Evolutionary conservation across 2,888 invertebrate genomes (phyloP), one percentile per base, ranked within the genome.

Genomic region (Drosophila kanekoi): DNA sequence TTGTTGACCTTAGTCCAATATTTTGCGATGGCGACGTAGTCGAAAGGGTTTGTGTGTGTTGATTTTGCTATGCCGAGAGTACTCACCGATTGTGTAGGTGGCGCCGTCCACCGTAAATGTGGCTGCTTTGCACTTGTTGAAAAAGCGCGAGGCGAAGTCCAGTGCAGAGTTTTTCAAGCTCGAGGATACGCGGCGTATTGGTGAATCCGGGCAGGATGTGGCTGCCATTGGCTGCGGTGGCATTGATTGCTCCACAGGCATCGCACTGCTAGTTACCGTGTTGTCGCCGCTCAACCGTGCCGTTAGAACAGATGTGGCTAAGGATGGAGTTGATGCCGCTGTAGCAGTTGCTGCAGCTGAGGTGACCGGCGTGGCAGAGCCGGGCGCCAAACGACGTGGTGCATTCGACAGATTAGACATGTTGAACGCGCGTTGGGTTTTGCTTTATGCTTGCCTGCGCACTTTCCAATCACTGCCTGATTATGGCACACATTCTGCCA

Each of bases 41-140:
- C 28, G 3, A 33, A 54, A 38, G 41, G 32, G 6, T 40, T 14
- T 4, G 38, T 35, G 28, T 16, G 56, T 9, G n/a, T 18, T 49
- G 9, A 11, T 32, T 37, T 37, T 28, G 32, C 20, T 35, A 33
- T 62, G 38, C 18, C 2, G 38, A 28, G 40, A n/a, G 11, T 59
- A 89, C 92, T 91, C 93, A 97, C 97, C 96, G 93, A 97, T 97
- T 76, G 96, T 96, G 90, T 97, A 97, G 76, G 96, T 96, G 79
- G 96, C 96, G 91, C 96, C 97, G 93, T 97, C 97, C 92, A 97
- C 94, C 87, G 96, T 96, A 92, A 97, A 96, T 70, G 96, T 97
- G 56, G 97, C 96, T 92, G 96, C 96, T 93, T 96, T 96, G 93
- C 96, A 96, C 93, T 96, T 96, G 93, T 95, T 95, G 93, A 95